phyloP scores from a whole-genome alignment of 2,797 vertebrate species.

The Caiman crocodilus region DNA sequence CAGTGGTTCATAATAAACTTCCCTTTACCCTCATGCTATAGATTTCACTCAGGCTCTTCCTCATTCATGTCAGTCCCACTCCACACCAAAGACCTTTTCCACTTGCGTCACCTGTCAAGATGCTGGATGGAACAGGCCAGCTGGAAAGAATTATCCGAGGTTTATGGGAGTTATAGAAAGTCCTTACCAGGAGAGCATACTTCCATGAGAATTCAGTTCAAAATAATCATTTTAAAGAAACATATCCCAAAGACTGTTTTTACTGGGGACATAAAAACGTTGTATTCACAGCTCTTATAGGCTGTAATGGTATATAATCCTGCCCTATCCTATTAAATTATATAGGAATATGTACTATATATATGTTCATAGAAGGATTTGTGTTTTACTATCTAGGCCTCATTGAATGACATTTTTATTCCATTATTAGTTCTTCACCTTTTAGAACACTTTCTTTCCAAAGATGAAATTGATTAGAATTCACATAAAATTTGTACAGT shows the following conservation, averaged over 20 bases:
- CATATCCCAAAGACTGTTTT: neutral
- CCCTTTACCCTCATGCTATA: neutral
- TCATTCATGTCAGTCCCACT: neutral
- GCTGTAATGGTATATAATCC: neutral
- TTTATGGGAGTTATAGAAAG: neutral
- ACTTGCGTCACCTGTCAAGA: neutral
- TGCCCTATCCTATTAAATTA: neutral
- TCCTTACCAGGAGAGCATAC: neutral
- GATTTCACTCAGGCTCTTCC: neutral
- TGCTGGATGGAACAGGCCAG: neutral
- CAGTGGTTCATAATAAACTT: neutral
- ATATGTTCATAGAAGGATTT: neutral
- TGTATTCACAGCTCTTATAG: conserved; percentile 17
- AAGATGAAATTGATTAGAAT: neutral
- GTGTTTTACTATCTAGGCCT: neutral
- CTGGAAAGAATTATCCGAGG: neutral
- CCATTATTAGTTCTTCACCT: neutral
- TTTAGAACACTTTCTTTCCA: conserved; percentile 17
- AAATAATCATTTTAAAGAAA: neutral
- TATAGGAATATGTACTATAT: neutral
- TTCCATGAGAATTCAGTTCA: neutral
- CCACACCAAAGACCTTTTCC: neutral
- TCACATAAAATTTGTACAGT: neutral
- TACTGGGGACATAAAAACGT: neutral
- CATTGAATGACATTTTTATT: neutral